Evolutionary conservation across 1,140 invertebrate species (phyloP), one percentile per base, ranked within the genome.

Genomic region (Drosophila miranda): DNA sequence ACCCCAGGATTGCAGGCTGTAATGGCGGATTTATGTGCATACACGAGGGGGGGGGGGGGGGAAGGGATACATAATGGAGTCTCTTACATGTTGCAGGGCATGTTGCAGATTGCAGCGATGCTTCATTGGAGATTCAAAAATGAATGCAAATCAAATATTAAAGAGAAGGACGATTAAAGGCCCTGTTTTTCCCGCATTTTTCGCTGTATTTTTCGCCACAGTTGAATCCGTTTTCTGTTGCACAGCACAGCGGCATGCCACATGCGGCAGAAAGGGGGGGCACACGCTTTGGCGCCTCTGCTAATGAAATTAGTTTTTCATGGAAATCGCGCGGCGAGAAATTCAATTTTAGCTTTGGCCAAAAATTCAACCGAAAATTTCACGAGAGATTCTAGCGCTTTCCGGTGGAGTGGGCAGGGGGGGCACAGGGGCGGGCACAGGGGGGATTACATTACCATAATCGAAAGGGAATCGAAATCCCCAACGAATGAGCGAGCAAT

Each of bases 261-360:
- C 21, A 16, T 9, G 3, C 3, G 11, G 1, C 3, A 66, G 53
- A 66, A 48, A 54, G 42, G 26, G 38, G 11, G 3, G 34, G 3
- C 34, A 55, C 54, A 48, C 41, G 42, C 51, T 7, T 38, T 45
- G 45, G 52, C 21, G 13, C 21, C 58, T 44, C 44, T 43, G 71
- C 68, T 77, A 81, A 84, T 84, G 77, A 50, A 84, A 84, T 84
- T 74, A 70, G 75, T 70, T 86, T 80, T 70, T 49, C 69, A 74
- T 74, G 68, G 74, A 69, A 58, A 59, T 34, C 43, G 30, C 44
- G 52, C 43, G 51, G 62, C 54, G 51, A 60, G 75, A 75, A 82
- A 83, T 83, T 75, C 48, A 79, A 79, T 83, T 84, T 63, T 44
- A 56, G 46, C 26, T 48, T 23, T 7, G 44, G 64, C 54, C 61